Conservation (phyloP, 2,113 vertebrate species). For the Notiomystis cincta region DNA sequence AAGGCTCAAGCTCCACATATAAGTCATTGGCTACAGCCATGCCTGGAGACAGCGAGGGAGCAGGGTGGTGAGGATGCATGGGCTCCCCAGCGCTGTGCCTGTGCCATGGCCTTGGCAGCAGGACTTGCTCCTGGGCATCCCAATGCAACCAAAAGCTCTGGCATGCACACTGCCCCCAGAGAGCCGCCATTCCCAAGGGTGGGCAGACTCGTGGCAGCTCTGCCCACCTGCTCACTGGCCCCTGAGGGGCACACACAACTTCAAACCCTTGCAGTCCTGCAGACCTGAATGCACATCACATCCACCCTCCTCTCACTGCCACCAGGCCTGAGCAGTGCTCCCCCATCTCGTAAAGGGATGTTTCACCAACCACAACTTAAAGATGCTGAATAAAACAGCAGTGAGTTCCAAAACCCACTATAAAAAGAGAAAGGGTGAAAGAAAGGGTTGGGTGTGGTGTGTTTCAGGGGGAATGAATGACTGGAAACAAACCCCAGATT, state of each 20-base stretch:
- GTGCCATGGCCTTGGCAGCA: not conserved
- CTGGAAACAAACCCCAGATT: not conserved
- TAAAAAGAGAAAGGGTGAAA: not conserved
- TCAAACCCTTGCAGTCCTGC: not conserved
- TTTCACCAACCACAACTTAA: not conserved
- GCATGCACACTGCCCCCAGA: fast-evolving
- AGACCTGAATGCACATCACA: not conserved
- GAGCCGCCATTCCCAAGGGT: fast-evolving
- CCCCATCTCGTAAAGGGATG: not conserved
- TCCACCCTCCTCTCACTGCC: not conserved
- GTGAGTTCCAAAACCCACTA: not conserved
- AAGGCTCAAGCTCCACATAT: not conserved
- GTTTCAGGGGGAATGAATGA: not conserved
- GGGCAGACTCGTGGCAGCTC: not conserved
- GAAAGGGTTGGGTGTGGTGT: not conserved
- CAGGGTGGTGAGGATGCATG: fast-evolving
- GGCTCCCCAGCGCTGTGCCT: not conserved
- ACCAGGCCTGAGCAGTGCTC: fast-evolving
- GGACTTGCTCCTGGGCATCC: not conserved
- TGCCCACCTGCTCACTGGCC: not conserved
- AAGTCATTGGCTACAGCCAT: fast-evolving
- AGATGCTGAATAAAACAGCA: not conserved
- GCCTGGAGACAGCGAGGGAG: not conserved
- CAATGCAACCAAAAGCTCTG: not conserved
- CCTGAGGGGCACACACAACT: fast-evolving